Percentiles rank a stretch among this genome's conserved stretches.
phyloP scores from a whole-genome alignment of 2,888 invertebrate genomes.

The Anorthoa munda region DNA sequence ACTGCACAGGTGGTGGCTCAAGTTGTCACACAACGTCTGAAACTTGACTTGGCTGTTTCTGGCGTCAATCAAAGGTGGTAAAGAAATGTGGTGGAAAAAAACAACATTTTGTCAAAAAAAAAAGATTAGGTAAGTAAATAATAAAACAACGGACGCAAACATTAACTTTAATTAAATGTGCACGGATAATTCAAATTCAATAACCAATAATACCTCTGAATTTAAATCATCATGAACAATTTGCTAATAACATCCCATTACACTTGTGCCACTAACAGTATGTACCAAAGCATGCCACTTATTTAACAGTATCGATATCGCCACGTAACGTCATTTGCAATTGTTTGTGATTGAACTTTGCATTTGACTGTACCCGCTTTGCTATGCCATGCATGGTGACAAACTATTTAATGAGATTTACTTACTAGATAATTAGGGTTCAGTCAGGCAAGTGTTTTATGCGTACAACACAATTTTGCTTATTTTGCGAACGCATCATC shows the following conservation, averaged over 20 bases:
- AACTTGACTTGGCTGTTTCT: no score
- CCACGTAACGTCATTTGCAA: slow-evolving; percentile 28
- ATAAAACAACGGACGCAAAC: no score
- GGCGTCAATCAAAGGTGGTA: no score
- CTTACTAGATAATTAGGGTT: not conserved
- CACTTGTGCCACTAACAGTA: slow-evolving; percentile 21
- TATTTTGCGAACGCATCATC: not conserved
- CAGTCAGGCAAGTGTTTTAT: not conserved
- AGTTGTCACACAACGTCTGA: no score
- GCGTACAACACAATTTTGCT: not conserved
- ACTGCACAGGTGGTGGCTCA: no score
- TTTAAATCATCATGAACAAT: not conserved
- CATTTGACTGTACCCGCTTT: slow-evolving; percentile 38
- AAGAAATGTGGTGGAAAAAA: no score
- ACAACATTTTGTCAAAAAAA: no score
- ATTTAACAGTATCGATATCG: slow-evolving; percentile 34
- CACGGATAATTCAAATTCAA: not conserved
- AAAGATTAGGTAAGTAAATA: no score
- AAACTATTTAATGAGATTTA: slow-evolving; percentile 39
- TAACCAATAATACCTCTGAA: not conserved
- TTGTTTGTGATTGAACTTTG: slow-evolving; percentile 43
- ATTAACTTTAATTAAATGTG: no score
- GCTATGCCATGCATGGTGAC: slow-evolving; percentile 22
- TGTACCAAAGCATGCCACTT: slow-evolving; percentile 6
- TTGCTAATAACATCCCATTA: not conserved